Conservation (phyloP, 2,888 invertebrate species). For the Agonopterix subpropinquella region DNA sequence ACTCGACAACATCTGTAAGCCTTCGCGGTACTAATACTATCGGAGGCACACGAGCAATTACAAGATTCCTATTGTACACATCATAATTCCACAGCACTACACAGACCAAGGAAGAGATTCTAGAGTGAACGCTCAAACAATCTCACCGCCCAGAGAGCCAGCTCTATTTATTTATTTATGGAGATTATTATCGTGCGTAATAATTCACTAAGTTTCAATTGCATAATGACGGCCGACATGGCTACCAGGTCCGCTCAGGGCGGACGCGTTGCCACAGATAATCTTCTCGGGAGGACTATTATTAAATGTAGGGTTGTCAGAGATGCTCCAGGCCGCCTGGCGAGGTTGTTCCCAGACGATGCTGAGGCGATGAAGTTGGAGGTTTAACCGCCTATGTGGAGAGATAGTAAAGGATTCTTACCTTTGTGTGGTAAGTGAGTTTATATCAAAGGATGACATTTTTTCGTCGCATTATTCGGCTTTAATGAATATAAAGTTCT, state of each 20-base stretch:
- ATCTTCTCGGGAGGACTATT: constrained; percentile 61
- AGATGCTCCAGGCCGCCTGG: constrained; percentile 34
- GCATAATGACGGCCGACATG: constrained; percentile 69
- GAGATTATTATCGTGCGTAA: constrained; percentile 71
- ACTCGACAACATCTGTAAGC: no score
- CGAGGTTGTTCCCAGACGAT: constrained; percentile 5
- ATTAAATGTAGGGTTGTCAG: constrained; percentile 67
- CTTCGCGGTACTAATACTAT: no score
- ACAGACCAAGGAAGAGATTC: background rate
- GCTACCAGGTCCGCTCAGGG: constrained; percentile 61
- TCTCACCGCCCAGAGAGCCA: constrained; percentile 28
- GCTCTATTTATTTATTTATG: constrained; percentile 68
- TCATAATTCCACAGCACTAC: background rate
- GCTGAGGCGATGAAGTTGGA: background rate
- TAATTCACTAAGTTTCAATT: constrained; percentile 76
- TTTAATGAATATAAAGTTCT: no score
- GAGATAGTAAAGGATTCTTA: background rate
- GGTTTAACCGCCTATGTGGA: background rate
- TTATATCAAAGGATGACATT: no score
- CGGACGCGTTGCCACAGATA: constrained; percentile 56
- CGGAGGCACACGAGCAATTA: no score
- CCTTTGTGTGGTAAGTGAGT: no score
- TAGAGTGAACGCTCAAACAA: constrained; percentile 1
- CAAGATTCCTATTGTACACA: no score
- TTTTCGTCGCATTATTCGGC: no score